A percentile compares a stretch with the other conserved stretches of the same genome.
Evolutionary conservation across 2,113 vertebrate species (phyloP).

Genomic region (Oncorhynchus kisutch): DNA sequence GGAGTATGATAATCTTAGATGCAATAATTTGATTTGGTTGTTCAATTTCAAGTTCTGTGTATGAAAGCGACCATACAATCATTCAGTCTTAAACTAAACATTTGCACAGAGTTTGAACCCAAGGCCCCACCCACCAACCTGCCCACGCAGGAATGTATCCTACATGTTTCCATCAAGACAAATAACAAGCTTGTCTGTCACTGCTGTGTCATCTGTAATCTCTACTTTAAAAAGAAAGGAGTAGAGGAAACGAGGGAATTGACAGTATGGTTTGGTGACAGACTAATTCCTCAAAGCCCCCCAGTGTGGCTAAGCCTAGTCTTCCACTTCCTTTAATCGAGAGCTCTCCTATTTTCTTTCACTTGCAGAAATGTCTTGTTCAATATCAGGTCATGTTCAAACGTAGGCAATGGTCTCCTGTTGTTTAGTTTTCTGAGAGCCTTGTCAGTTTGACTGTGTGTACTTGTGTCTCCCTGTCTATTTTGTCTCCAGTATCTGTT

Average conservation of each 20-base stretch:
- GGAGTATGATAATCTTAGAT: neutral
- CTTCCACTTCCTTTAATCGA: too few relatives aligned
- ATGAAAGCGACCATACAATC: constrained; percentile 5
- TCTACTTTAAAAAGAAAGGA: neutral
- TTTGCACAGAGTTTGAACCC: constrained; percentile 34
- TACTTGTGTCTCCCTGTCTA: too few relatives aligned
- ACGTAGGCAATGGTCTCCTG: too few relatives aligned
- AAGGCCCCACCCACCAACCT: too few relatives aligned
- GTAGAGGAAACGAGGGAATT: neutral
- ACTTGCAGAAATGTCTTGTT: too few relatives aligned
- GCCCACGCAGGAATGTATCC: neutral
- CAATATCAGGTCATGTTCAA: neutral
- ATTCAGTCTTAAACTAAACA: neutral
- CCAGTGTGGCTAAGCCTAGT: too few relatives aligned
- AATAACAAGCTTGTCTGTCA: neutral
- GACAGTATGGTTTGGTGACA: too few relatives aligned
- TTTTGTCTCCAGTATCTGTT: neutral
- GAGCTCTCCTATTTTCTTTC: too few relatives aligned
- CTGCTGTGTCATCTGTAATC: neutral
- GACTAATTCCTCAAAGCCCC: too few relatives aligned
- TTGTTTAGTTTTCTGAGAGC: too few relatives aligned
- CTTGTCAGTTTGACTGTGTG: too few relatives aligned
- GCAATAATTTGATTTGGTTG: constrained; percentile 18
- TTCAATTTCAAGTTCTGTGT: constrained; percentile 7
- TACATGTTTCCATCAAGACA: too few relatives aligned